Percentiles rank a stretch among this genome's conserved stretches.
These are phyloP conservation scores for Antheraea assamensis DNA, from an alignment of 2,888 invertebrate genomes.

Conservation along the genomic window DNA sequence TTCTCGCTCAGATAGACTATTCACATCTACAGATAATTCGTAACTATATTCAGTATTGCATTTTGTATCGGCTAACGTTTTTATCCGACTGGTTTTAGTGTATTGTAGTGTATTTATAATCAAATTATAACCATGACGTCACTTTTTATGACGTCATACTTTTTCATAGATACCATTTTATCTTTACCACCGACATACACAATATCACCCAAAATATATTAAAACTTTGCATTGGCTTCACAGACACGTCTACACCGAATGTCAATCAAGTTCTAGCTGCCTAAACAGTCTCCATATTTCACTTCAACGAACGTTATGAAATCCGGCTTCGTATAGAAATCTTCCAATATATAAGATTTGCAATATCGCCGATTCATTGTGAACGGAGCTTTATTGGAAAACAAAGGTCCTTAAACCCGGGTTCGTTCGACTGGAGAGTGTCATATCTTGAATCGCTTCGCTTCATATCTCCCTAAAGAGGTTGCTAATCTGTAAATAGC, in stretches of 20 bases:
- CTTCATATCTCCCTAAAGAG: conserved; percentile 18
- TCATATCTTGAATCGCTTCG: conserved; percentile 18
- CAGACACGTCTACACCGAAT: background rate
- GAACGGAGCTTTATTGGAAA: conserved; percentile 15
- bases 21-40: too few relatives aligned
- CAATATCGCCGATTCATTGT: background rate
- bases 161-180: too few relatives aligned
- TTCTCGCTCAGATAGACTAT: too few relatives aligned
- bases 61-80: too few relatives aligned
- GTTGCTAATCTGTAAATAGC: conserved; percentile 15
- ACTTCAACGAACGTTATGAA: background rate
- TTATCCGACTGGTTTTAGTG: too few relatives aligned
- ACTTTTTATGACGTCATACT: too few relatives aligned
- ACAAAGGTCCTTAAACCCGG: conserved; percentile 27
- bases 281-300: background rate
- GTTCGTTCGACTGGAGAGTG: conserved; percentile 22
- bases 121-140: too few relatives aligned
- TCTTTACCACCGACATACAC: too few relatives aligned
- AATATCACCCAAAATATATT: too few relatives aligned
- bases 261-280: background rate
- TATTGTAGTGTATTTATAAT: too few relatives aligned
- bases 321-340: background rate
- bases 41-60: too few relatives aligned
- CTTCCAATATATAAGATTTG: background rate
- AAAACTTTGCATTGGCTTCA: too few relatives aligned